These are phyloP conservation scores for Minunthozetes semirufus DNA, from an alignment of 2,888 invertebrate genomes.

Conservation along the genomic window DNA sequence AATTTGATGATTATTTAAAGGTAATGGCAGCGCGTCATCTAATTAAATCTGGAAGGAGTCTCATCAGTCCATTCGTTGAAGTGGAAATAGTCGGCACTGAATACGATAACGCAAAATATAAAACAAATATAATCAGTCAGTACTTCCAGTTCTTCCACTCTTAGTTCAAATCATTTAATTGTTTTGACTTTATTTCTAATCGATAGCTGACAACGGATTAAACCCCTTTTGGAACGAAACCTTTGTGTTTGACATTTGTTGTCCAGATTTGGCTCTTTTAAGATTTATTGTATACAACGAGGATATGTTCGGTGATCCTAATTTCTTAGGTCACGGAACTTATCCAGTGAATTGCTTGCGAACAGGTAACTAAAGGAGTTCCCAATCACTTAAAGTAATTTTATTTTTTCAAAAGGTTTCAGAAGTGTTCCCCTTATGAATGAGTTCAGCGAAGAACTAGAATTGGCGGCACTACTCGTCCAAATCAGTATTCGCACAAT, in stretches of 20 bases:
- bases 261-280: constrained; percentile 70
- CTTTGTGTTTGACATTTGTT: constrained; percentile 71
- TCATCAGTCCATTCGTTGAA: constrained; percentile 76
- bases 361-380: too few species aligned
- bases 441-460: constrained; percentile 82
- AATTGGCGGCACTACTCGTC: constrained; percentile 79
- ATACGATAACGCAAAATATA: constrained; percentile 73
- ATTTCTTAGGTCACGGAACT: constrained; percentile 92
- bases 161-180: too few species aligned
- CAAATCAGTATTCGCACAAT: constrained; percentile 61
- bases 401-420: constrained; percentile 57
- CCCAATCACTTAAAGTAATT: too few species aligned
- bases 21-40: constrained; percentile 24
- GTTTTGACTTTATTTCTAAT: not conserved
- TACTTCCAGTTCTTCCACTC: constrained; percentile 42
- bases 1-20: constrained; percentile 9
- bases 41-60: constrained; percentile 5
- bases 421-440: constrained; percentile 85
- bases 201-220: constrained; percentile 79
- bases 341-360: constrained; percentile 62
- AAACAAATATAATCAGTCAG: constrained; percentile 76
- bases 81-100: constrained; percentile 82
- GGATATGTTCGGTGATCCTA: constrained; percentile 93
- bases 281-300: constrained; percentile 87
- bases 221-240: constrained; percentile 80